Percentiles rank a stretch among this genome's conserved stretches.
These are phyloP conservation scores for Marcusenius ussheri DNA, from an alignment of 2,113 vertebrate genomes.

Conservation along the genomic window DNA sequence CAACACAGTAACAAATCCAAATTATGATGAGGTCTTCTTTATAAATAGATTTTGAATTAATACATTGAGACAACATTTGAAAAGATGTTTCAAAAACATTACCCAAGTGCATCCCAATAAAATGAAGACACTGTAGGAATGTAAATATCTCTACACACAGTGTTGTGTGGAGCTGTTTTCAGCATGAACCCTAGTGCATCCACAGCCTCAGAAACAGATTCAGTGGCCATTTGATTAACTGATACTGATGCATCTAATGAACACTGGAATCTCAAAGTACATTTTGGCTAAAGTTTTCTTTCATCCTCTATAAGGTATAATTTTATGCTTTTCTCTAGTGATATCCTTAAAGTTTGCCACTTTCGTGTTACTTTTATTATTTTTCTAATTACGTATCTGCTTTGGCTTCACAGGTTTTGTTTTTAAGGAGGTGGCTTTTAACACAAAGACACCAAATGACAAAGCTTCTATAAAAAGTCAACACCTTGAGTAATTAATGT, in stretches of 20 bases:
- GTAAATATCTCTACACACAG: neutral
- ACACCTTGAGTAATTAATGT: neutral
- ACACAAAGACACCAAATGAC: neutral
- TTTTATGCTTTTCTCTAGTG: neutral
- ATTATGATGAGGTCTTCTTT: conserved; percentile 19
- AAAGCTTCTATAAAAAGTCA: neutral
- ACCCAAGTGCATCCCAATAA: neutral
- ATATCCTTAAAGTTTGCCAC: neutral
- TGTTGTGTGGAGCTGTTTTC: neutral
- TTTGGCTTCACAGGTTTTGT: neutral
- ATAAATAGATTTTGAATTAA: neutral
- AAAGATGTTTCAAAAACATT: neutral
- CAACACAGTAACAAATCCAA: conserved; percentile 10
- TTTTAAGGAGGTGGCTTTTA: neutral
- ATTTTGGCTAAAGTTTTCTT: neutral
- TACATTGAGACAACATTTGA: neutral
- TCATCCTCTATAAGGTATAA: neutral
- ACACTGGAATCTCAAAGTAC: neutral
- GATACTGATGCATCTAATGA: neutral
- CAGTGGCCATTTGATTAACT: neutral
- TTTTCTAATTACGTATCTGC: neutral
- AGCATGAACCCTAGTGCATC: neutral
- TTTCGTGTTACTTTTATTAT: neutral
- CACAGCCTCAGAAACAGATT: neutral
- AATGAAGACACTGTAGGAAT: neutral